Conservation (phyloP, 2,113 vertebrate genomes). For the Amphiprion ocellaris region DNA sequence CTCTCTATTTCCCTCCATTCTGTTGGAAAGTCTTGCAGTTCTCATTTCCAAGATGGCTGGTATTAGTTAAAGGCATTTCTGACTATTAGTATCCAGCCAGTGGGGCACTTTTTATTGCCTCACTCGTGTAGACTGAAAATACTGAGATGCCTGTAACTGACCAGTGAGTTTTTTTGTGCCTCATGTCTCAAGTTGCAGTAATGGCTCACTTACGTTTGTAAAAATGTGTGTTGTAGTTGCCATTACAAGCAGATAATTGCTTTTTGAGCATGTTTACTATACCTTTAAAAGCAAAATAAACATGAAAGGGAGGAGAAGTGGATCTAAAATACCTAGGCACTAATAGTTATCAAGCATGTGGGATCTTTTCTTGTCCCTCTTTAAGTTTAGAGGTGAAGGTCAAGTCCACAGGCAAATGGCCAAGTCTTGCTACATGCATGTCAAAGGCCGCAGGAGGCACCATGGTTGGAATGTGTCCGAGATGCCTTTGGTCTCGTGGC, state of each 20-base stretch:
- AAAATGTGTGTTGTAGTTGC: constrained; percentile 12
- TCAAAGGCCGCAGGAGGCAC: constrained; percentile 43
- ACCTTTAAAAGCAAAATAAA: constrained; percentile 6
- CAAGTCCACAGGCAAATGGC: constrained; percentile 42
- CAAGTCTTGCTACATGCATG: constrained; percentile 14
- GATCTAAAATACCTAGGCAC: background rate
- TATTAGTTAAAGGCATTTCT: constrained; percentile 55
- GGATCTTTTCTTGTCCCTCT: background rate
- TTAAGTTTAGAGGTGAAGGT: constrained; percentile 38
- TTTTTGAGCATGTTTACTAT: background rate
- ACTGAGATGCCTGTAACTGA: constrained; percentile 46
- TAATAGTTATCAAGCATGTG: background rate
- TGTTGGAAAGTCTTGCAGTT: constrained; percentile 43
- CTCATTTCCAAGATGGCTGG: constrained; percentile 42
- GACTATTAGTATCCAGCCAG: constrained; percentile 25
- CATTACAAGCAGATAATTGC: background rate
- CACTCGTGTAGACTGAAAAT: constrained; percentile 42
- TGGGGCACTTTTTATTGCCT: constrained; percentile 57
- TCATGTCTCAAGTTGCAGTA: constrained; percentile 39
- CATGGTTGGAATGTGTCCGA: constrained; percentile 45
- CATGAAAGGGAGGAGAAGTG: background rate
- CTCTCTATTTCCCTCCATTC: constrained; percentile 19
- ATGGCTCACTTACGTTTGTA: constrained; percentile 30
- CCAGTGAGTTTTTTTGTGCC: constrained; percentile 27
- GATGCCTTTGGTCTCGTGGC: constrained; percentile 40